These are phyloP conservation scores for Microcebus griseorufus DNA, from an alignment of 2,113 vertebrate genomes.

Conservation along the genomic window DNA sequence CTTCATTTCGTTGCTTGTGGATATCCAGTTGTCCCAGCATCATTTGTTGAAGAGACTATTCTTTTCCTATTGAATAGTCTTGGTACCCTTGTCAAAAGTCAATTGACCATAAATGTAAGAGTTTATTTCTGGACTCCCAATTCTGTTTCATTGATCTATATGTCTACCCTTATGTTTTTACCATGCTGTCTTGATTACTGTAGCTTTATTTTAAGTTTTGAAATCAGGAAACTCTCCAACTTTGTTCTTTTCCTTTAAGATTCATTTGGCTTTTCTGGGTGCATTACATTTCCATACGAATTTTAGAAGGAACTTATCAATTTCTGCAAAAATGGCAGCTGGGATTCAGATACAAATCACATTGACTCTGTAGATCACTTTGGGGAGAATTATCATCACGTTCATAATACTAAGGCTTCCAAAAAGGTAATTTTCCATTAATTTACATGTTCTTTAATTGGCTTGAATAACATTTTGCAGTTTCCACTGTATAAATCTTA, in stretches of 20 bases:
- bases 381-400: not conserved
- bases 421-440: not conserved
- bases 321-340: not conserved
- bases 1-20: not conserved
- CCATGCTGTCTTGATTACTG: not conserved
- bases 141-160: not conserved
- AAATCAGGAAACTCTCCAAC: not conserved
- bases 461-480: no score
- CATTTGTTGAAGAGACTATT: slow-evolving; percentile 10
- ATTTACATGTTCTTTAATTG: no score
- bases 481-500: no score
- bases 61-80: not conserved
- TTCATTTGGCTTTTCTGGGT: not conserved
- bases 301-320: slow-evolving; percentile 9
- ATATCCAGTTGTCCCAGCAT: not conserved
- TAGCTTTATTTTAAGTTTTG: not conserved
- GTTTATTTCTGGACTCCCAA: not conserved
- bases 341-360: not conserved
- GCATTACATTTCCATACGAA: not conserved
- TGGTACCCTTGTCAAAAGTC: not conserved
- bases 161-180: not conserved
- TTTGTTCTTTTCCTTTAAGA: not conserved
- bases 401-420: not conserved
- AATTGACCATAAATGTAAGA: not conserved
- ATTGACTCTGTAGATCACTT: not conserved